Base-by-base conservation (phyloP, 2,797 vertebrate genomes). In the Ambastaia sidthimunki region DNA sequence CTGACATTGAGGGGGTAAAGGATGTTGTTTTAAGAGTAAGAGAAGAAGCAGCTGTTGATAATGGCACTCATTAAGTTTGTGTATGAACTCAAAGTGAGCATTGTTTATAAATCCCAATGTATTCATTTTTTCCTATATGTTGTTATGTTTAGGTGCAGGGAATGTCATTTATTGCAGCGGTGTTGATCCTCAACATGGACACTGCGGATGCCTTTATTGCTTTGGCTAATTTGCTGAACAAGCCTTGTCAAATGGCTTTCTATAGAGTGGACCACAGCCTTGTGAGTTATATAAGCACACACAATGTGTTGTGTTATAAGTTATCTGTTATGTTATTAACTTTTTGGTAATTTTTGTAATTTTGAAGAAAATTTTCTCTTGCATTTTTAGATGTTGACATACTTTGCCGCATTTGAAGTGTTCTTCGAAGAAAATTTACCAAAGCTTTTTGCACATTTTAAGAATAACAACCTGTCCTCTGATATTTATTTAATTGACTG, bases 401-500 rank as follows among this genome's bases (percentile, higher is more conserved):
- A 96, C 86, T 96, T 96, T 87, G 94, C 94, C 88, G 93, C 95
- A 25, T 97, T 96, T 89, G 95, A 97, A 94, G 93, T 97, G 85
- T 96, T 97, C 90, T 97, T 97, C 84, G 95, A 96, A 91, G 96
- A 97, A 90, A 95, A 95, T 87, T 94, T 97, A 78, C 95, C 96
- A 76, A 95, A 92, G 86, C 90, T 97, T 52, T 97, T 96, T 91
- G 90, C 91, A 89, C 96, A 97, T 90, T 97, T 97, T 90, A 95
- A 94, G 90, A 94, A 92, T 60, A 95, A 95, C 69, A 95, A 89
- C 90, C 91, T 97, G 87, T 97, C 95, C 70, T 95, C 96, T 82
- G 96, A 97, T 86, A 94, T 97, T 90, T 97, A 97, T 90, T 94
- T 97, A 89, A 95, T 97, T 89, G 96, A 97, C 90, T 97, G 96